Base-by-base conservation (phyloP, 2,113 vertebrate genomes). In the Irena cyanogastra region DNA sequence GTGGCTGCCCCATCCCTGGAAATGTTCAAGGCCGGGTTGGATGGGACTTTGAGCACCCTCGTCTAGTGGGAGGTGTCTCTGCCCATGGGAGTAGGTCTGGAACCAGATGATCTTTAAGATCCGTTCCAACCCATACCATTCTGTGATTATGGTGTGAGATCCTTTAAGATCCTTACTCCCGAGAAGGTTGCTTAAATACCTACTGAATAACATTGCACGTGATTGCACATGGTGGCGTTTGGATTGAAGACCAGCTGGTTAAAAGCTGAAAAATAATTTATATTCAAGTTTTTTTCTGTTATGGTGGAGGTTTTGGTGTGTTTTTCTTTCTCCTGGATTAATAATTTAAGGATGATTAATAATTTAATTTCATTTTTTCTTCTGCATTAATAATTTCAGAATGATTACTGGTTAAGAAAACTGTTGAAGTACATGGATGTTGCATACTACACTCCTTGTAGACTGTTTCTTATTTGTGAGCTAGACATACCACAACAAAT, bases 181-280 rank as follows among this genome's bases (percentile, higher is more conserved):
- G 42, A 35, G 16, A 31, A 30, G 21, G 27, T 68, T 76, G 13
- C 71, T 56, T 41, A 21, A 83, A 50, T 68, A 53, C 9, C 10
- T 19, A 1, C 16, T 59, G 75, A 78, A 37, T 75, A 56, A 41
- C 18, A 13, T 47, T 57, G 23, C 50, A 26, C 0, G 0, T 33
- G 23, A 6, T 52, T n/a, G 7, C 2, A 19, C 11, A 3, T 83
- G 6, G 26, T 26, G 13, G 27, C 16, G 35, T 75, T 72, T 69
- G 60, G 39, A 37, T 18, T 95, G 45, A 85, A 85, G 42, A 66
- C 13, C 5, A 71, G 0, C 35, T 71, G 5, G 30, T 37, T 65
- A 49, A 72, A 61, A 92, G 69, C 3, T 17, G 42, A 22, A 63
- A 44, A 79, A 72, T 27, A 30, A 47, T 49, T 63, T 56, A 3